Evolutionary conservation across 1,140 invertebrate species (phyloP).

Genomic region (Drosophila sp.): DNA sequence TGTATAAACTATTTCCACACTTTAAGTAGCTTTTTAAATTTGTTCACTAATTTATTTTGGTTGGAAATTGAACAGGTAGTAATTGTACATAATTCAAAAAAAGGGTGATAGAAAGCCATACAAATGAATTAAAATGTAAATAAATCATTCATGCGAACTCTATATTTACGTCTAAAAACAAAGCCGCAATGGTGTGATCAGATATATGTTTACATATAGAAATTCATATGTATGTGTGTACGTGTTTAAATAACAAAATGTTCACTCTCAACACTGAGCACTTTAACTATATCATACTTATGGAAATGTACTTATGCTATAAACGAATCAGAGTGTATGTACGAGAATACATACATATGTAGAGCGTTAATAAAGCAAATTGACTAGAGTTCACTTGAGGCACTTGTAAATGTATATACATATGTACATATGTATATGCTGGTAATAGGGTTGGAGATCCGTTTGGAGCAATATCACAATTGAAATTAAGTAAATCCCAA

Average conservation of each 20-base stretch:
- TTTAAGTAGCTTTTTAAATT: too few relatives aligned
- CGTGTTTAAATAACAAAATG: neutral
- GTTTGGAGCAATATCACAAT: neutral
- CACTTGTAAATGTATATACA: neutral
- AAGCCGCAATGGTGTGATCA: neutral
- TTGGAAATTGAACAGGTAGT: too few relatives aligned
- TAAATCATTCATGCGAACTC: neutral
- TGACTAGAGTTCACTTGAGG: neutral
- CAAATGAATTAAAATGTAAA: slow-evolving; percentile 14
- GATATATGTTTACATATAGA: neutral
- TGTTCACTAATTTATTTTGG: too few relatives aligned
- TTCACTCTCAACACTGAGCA: slow-evolving; percentile 1
- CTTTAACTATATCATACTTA: neutral
- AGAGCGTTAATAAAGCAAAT: slow-evolving; percentile 17
- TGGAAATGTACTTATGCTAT: neutral
- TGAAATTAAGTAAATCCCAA: neutral
- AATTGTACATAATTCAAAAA: too few relatives aligned
- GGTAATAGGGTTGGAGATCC: neutral
- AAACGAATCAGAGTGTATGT: too few relatives aligned
- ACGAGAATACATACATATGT: neutral
- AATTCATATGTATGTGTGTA: neutral
- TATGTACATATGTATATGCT: neutral
- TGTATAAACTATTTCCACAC: too few relatives aligned
- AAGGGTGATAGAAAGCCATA: slow-evolving; percentile 4
- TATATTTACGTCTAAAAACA: neutral